Base-by-base conservation (phyloP, 2,888 invertebrate species). In the Lobophora halterata region DNA sequence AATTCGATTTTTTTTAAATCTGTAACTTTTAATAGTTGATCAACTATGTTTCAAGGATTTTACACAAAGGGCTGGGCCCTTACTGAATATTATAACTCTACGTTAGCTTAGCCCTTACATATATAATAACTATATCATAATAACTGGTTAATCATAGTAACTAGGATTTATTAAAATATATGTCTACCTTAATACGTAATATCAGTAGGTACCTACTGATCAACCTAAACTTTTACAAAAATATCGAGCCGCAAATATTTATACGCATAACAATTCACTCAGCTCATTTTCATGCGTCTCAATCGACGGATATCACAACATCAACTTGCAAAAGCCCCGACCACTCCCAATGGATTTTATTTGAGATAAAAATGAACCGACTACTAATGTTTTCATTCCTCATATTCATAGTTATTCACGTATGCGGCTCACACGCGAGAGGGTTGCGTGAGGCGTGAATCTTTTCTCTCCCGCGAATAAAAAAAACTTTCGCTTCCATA, bases 381-480 rank as follows among this genome's bases (percentile, higher is more conserved):
- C 66, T 72, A 61, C 69, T 71, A 71, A 73, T 71, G 66, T 63
- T 71, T 69, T 67, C 67, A 70, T 71, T 67, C 58, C 64, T 64
- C 58, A 67, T 65, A 72, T 73, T 71, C 68, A 73, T 71, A 70
- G 61, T 65, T 65, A 61, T 58, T 73, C 68, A 61, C 63, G 71
- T 74, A 76, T 75, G 69, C 78, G 51, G 61, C 66, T 65, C 76
- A 71, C 76, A 71, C 72, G 69, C 55, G 58, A 58, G 58, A 54
- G 64, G 62, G 71, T 59, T 61, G 59, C 57, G 59, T 55, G 70
- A 65, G 61, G 63, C 71, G 66, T 66, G 76, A 81, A 81, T 83
- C 82, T 79, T 78, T 80, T 79, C 70, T 77, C 73, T 75, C 78
- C 70, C 74, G 68, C 65, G 79, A 79, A 81, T 79, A 80, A 83